These are phyloP conservation scores for Lomographa bimaculata DNA, from an alignment of 2,888 invertebrate genomes.

Conservation along the genomic window DNA sequence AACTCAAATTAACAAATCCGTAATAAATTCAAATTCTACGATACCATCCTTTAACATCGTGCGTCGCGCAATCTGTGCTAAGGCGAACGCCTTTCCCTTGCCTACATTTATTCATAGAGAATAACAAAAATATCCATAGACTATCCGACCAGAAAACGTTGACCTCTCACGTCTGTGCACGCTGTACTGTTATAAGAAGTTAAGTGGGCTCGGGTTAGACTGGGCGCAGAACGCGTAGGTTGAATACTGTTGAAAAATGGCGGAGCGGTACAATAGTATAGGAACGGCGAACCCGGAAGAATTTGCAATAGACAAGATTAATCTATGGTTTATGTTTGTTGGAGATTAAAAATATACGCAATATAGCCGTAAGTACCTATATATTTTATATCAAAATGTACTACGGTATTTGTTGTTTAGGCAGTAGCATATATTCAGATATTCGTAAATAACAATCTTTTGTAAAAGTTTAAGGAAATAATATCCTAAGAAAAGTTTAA, in stretches of 20 bases:
- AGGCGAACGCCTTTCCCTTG: constrained; percentile 82
- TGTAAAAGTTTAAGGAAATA: too few relatives aligned
- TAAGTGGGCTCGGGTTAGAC: constrained; percentile 44
- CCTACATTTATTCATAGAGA: constrained; percentile 80
- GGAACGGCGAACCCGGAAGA: constrained; percentile 76
- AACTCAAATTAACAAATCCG: constrained; percentile 16
- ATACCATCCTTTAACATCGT: constrained; percentile 36
- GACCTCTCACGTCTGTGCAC: constrained; percentile 33
- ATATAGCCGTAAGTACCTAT: too few relatives aligned
- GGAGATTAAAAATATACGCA: constrained; percentile 12
- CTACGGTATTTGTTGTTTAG: too few relatives aligned
- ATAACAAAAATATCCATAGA: constrained; percentile 82
- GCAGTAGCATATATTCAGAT: too few relatives aligned
- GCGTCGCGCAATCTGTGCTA: constrained; percentile 72
- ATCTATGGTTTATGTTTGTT: constrained; percentile 55
- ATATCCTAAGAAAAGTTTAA: too few relatives aligned
- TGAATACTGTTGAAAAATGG: constrained; percentile 79
- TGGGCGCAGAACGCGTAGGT: constrained; percentile 70
- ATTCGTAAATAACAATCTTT: too few relatives aligned
- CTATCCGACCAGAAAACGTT: constrained; percentile 50
- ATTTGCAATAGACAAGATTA: constrained; percentile 73
- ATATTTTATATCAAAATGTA: too few relatives aligned
- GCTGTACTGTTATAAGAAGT: constrained; percentile 23
- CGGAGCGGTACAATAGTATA: constrained; percentile 72
- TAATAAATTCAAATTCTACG: constrained; percentile 28